Evolutionary conservation across 2,797 vertebrate species (phyloP).

Genomic region (Microctenopoma steveboyesi): DNA sequence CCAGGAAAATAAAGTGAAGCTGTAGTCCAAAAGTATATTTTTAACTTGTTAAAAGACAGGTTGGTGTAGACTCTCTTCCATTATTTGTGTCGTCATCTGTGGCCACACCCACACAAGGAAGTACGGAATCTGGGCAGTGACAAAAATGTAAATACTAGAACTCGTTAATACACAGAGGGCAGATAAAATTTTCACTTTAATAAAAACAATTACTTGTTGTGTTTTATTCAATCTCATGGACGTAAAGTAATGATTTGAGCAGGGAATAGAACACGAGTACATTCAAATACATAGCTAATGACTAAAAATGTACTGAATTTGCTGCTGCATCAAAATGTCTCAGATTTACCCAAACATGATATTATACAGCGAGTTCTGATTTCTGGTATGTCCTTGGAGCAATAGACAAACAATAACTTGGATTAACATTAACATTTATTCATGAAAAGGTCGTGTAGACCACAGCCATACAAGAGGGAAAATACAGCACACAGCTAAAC

Average conservation of each 20-base stretch:
- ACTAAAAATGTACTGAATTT: too few species aligned
- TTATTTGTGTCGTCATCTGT: constrained; percentile 59
- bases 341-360: background rate
- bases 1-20: background rate
- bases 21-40: background rate
- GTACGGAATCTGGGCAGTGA: constrained; percentile 47
- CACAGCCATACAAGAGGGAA: constrained; percentile 38
- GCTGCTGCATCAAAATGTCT: background rate
- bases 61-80: constrained; percentile 31
- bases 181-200: too few species aligned
- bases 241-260: too few species aligned
- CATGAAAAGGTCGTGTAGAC: constrained; percentile 38
- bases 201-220: too few species aligned
- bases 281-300: background rate
- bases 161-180: too few species aligned
- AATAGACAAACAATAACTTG: background rate
- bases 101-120: constrained; percentile 74
- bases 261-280: background rate
- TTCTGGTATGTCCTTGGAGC: background rate
- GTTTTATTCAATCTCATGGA: background rate
- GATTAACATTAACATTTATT: constrained; percentile 68
- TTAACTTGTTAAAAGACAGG: background rate
- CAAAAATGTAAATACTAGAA: background rate
- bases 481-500: constrained; percentile 62
- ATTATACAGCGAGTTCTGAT: too few species aligned